phyloP scores from a whole-genome alignment of 2,797 vertebrate species.

The Enteromius treurensis region DNA sequence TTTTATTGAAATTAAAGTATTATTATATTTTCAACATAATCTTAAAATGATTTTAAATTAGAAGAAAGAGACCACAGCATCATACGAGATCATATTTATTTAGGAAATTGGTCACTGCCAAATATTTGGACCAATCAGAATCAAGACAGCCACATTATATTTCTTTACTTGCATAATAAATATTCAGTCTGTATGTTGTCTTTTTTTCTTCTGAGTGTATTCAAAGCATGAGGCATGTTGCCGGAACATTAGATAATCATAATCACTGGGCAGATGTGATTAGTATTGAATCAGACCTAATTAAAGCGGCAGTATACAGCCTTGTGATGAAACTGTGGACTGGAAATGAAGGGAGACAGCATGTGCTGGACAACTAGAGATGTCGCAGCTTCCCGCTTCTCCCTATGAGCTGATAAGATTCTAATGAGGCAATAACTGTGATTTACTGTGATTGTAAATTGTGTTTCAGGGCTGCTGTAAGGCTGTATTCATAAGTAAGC shows the following conservation, averaged over 20 bases:
- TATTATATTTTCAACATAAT: neutral
- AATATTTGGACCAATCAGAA: neutral
- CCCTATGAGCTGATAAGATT: slow-evolving; percentile 17
- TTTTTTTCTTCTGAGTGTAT: slow-evolving; percentile 25
- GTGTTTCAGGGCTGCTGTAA: slow-evolving; percentile 16
- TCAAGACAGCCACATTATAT: neutral
- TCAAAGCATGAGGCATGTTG: slow-evolving; percentile 49
- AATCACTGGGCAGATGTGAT: slow-evolving; percentile 65
- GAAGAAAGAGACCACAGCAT: too few species aligned
- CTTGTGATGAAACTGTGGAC: slow-evolving; percentile 26
- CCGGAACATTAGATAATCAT: slow-evolving; percentile 67
- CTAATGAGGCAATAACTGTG: slow-evolving; percentile 18
- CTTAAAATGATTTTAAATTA: neutral
- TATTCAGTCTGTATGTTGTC: slow-evolving; percentile 15
- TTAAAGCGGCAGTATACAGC: slow-evolving; percentile 60
- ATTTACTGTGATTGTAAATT: slow-evolving; percentile 21
- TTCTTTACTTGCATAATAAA: neutral
- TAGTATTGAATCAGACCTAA: slow-evolving; percentile 69
- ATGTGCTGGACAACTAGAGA: slow-evolving; percentile 13
- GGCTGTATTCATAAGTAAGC: neutral
- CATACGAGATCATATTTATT: neutral
- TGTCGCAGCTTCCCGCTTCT: slow-evolving; percentile 25
- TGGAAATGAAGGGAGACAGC: slow-evolving; percentile 6
- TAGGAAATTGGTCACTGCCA: neutral
- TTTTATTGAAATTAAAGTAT: neutral